Base-by-base conservation (phyloP, 2,797 vertebrate species). In the Ctenopoma multispine region DNA sequence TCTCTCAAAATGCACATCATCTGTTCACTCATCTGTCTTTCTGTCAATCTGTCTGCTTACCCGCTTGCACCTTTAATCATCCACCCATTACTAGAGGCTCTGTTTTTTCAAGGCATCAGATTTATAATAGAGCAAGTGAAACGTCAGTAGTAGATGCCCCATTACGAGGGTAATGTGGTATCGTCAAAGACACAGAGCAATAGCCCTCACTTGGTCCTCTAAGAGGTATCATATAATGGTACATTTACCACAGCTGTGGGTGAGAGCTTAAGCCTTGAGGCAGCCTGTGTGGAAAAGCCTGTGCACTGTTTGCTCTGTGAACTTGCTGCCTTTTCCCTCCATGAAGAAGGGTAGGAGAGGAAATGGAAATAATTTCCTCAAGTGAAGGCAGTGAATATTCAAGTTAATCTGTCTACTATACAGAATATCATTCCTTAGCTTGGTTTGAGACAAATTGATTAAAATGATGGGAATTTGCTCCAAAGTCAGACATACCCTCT, bases 91-190 rank as follows among this genome's bases (percentile, higher is more conserved):
- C 40, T 0, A 24, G 24, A 50, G 49, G 61, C 62, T 82, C 50
- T 75, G 61, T 48, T 84, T 78, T 74, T 10, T 53, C 31, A 66
- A 47, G 14, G 60, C 18, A 27, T 75, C 66, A 61, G 41, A 64
- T 73, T 77, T 60, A 70, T 75, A 77, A 70, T 21, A 27, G 69
- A 3, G 46, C 31, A 34, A 70, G 63, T 34, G 40, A 69, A 58
- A 70, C 49, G 61, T 77, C 61, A 76, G 68, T 48, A 47, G 53
- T 60, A 50, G 75, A 77, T 44, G 76, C 81, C 41, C 50, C 81
- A 82, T 88, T 90, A 84, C 46, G 5, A 62, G 69, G 68, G 64
- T 87, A 88, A 89, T 87, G 88, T 66, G 41, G 71, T 49, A 23
- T 69, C 57, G 47, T 70, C 50, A 68, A 63, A 78, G 79, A 80